Conservation (phyloP, 2,888 invertebrate species). For the Caenorhabditis sulstoni region DNA sequence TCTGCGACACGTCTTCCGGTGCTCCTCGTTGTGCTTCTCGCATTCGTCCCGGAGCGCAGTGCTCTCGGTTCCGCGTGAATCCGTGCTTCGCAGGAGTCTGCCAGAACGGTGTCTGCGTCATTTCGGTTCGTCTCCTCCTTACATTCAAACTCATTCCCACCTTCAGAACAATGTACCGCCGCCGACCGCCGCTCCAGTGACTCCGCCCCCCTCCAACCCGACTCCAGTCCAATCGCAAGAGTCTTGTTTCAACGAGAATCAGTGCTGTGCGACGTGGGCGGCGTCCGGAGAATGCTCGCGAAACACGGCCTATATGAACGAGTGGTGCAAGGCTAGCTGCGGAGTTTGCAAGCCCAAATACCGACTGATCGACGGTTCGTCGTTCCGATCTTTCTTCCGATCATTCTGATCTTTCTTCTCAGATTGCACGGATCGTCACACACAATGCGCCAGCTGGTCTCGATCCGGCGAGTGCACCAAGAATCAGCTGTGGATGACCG, state of each 20-base stretch:
- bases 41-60: constrained; percentile 71
- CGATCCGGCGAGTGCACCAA: constrained; percentile 72
- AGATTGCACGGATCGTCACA: constrained; percentile 77
- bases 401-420: background rate
- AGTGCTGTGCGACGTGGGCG: constrained; percentile 76
- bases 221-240: constrained; percentile 59
- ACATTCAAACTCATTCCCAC: background rate
- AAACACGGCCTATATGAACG: constrained; percentile 74
- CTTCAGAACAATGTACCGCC: constrained; percentile 42
- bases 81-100: constrained; percentile 75
- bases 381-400: background rate
- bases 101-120: constrained; percentile 70
- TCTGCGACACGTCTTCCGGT: constrained; percentile 74
- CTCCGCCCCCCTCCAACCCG: constrained; percentile 46
- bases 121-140: constrained; percentile 16
- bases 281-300: constrained; percentile 71
- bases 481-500: constrained; percentile 77
- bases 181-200: constrained; percentile 46
- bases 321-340: constrained; percentile 76
- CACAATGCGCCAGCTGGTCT: constrained; percentile 72
- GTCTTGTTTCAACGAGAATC: constrained; percentile 77
- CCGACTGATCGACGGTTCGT: constrained; percentile 49
- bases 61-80: constrained; percentile 67
- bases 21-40: constrained; percentile 74
- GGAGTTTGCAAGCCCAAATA: constrained; percentile 65